Percentiles rank a stretch among this genome's conserved stretches.
phyloP scores from a whole-genome alignment of 2,113 vertebrate species.

The Laterallus jamaicensis region DNA sequence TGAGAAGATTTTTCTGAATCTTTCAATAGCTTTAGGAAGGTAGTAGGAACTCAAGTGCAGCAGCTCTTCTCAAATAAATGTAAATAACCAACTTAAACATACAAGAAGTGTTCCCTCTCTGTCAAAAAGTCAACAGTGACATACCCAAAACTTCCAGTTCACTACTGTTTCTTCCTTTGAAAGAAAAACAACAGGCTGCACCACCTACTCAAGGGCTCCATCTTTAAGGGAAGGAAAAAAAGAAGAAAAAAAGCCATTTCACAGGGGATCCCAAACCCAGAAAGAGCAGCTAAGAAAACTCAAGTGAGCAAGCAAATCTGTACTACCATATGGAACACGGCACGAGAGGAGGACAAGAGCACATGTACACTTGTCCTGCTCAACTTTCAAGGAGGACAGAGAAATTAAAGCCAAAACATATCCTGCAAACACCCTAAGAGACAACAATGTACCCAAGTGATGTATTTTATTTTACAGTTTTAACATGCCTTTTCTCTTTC shows the following conservation, averaged over 20 bases:
- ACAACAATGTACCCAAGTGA: not conserved
- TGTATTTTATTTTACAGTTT: not conserved
- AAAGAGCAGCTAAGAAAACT: not conserved
- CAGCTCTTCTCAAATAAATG: not conserved
- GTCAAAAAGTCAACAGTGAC: not conserved
- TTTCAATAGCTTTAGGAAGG: not conserved
- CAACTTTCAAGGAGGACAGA: not conserved
- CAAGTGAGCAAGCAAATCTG: slow-evolving; percentile 28
- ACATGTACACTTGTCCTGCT: not conserved
- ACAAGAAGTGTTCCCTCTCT: not conserved
- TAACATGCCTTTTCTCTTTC: not conserved
- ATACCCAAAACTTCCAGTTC: not conserved
- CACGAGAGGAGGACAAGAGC: not conserved
- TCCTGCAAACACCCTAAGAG: not conserved
- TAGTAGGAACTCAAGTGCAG: not conserved
- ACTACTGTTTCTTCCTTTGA: not conserved
- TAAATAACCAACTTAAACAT: not conserved
- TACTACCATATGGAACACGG: not conserved
- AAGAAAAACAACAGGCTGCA: not conserved
- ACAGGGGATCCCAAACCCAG: not conserved
- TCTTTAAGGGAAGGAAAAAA: not conserved
- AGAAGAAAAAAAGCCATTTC: not conserved
- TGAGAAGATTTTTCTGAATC: not conserved
- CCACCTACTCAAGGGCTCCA: not conserved
- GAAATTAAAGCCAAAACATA: not conserved